Evolutionary conservation across 30 jellyfish, hydroid and myxozoan genomes (phyloP).

Genomic region (Cassiopea xamachana): DNA sequence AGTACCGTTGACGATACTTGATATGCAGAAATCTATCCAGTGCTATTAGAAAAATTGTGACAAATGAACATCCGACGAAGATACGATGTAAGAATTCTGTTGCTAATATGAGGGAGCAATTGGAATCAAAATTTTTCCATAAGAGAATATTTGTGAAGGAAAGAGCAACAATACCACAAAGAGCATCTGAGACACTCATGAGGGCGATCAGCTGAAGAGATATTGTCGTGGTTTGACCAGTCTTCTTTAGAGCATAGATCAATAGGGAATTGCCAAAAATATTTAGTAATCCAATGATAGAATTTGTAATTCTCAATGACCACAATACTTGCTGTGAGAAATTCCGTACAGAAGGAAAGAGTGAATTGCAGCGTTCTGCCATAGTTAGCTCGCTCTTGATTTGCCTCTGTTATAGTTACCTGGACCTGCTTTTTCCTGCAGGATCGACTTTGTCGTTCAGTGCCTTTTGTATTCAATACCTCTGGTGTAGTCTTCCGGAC

Average conservation of each 20-base stretch:
- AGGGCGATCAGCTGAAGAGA: neutral
- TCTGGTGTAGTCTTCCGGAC: too few relatives aligned
- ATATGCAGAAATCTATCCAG: conserved; percentile 35
- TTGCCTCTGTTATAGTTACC: too few relatives aligned
- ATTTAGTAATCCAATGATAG: conserved; percentile 2
- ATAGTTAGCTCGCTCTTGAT: neutral
- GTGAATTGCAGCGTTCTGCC: neutral
- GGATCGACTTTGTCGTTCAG: too few relatives aligned
- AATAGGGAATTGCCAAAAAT: neutral
- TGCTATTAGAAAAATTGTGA: conserved; percentile 8
- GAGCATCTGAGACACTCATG: conserved; percentile 14
- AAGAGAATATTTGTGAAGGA: neutral
- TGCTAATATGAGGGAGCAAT: neutral
- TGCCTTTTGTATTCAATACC: too few relatives aligned
- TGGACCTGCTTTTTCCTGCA: too few relatives aligned
- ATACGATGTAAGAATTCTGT: neutral
- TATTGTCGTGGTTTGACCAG: neutral
- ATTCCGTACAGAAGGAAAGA: neutral
- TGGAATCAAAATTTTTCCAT: neutral
- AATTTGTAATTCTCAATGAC: neutral
- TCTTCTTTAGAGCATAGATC: conserved; percentile 20
- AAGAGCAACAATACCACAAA: conserved; percentile 8
- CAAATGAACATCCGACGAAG: neutral
- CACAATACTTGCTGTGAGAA: neutral
- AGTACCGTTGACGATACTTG: conserved; percentile 6